These are phyloP conservation scores for Aurelia coerulea DNA, from an alignment of 30 jellyfish, hydroid and myxozoan species.

Conservation along the genomic window DNA sequence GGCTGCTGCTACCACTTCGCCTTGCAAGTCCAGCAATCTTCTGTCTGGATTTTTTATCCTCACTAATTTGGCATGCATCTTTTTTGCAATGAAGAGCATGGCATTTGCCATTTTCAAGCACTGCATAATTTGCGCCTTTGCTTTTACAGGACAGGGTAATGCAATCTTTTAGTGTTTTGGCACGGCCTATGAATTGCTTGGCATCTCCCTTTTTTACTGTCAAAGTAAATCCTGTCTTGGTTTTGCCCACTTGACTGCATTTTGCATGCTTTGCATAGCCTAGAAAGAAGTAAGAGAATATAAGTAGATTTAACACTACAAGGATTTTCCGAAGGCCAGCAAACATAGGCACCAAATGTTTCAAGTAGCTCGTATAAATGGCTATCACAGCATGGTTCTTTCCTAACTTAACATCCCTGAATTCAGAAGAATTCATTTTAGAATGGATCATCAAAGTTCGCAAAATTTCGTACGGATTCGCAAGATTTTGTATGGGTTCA, in stretches of 20 bases:
- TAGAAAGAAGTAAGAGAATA: background rate
- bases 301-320: too few species aligned
- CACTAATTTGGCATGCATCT: conserved; percentile 56
- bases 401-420: too few species aligned
- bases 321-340: background rate
- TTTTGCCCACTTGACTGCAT: conserved; percentile 39
- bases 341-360: background rate
- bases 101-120: conserved; percentile 51
- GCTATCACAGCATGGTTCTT: too few species aligned
- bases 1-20: background rate
- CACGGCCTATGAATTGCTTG: conserved; percentile 35
- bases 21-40: conserved; percentile 46
- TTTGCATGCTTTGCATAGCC: conserved; percentile 36
- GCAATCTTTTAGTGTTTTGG: conserved; percentile 40
- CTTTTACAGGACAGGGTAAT: conserved; percentile 48
- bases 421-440: too few species aligned
- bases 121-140: conserved; percentile 57
- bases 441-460: too few species aligned
- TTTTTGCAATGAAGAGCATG: conserved; percentile 63
- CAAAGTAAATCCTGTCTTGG: conserved; percentile 31
- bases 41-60: conserved; percentile 60
- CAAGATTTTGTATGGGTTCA: too few species aligned
- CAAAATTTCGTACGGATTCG: too few species aligned
- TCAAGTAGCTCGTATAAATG: too few species aligned
- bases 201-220: conserved; percentile 21